Evolutionary conservation across 2,797 vertebrate species (phyloP).

Genomic region (Oryzias sinensis): DNA sequence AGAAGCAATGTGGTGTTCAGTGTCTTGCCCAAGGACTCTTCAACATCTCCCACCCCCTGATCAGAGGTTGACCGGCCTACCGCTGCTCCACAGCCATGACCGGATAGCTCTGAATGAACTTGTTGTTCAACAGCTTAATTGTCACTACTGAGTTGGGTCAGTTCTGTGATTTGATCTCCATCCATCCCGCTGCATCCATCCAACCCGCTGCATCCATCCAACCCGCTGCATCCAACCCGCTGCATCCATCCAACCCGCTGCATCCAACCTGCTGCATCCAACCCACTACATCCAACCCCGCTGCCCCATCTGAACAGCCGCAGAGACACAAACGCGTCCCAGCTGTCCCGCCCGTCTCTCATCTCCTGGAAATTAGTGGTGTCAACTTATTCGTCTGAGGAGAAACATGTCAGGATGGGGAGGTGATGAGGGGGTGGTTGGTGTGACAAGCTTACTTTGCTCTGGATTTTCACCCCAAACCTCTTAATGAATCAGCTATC

Average conservation of each 20-base stretch:
- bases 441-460: conserved; percentile 53
- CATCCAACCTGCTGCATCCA: conserved; percentile 3
- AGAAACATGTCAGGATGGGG: conserved; percentile 28
- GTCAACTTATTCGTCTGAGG: conserved; percentile 48
- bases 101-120: too few relatives aligned
- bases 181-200: conserved; percentile 4
- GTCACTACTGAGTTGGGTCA: too few relatives aligned
- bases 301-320: conserved; percentile 33
- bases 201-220: too few relatives aligned
- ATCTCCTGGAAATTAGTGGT: conserved; percentile 63
- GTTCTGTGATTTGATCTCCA: too few relatives aligned
- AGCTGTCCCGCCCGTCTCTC: conserved; percentile 58
- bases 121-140: too few relatives aligned
- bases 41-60: too few relatives aligned
- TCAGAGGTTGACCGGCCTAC: too few relatives aligned
- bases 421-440: conserved; percentile 48
- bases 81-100: too few relatives aligned
- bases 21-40: too few relatives aligned
- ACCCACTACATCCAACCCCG: background rate
- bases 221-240: too few relatives aligned
- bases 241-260: too few relatives aligned
- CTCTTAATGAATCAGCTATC: conserved; percentile 20
- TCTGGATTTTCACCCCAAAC: conserved; percentile 35
- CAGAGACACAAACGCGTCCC: conserved; percentile 45
- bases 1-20: too few relatives aligned